Percentiles rank a stretch among this genome's conserved stretches.
phyloP scores from a whole-genome alignment of 1,140 invertebrate genomes.

The Phocides pigmalion region DNA sequence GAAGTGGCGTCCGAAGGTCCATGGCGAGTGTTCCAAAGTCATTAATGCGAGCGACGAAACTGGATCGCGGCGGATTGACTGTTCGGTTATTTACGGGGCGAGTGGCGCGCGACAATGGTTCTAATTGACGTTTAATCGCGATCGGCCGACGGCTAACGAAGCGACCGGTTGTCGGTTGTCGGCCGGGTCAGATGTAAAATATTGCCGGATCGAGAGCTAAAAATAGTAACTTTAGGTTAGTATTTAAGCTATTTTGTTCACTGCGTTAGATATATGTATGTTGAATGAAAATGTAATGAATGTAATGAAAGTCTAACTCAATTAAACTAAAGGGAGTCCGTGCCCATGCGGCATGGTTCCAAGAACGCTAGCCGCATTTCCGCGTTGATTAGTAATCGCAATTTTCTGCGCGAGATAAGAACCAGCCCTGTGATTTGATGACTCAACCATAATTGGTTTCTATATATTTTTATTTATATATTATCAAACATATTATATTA shows the following conservation, averaged over 20 bases:
- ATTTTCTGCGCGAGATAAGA: no score
- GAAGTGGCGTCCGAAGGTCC: constrained; percentile 1
- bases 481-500: no score
- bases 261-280: no score
- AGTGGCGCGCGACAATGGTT: constrained; percentile 62
- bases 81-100: constrained; percentile 56
- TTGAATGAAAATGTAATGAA: no score
- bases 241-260: background rate
- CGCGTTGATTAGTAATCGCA: no score
- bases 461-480: no score
- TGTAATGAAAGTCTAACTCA: no score
- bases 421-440: no score
- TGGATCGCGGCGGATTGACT: constrained; percentile 50
- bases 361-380: no score
- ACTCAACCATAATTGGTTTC: no score
- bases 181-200: constrained; percentile 35
- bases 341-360: no score
- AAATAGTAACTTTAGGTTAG: constrained; percentile 19
- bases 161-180: constrained; percentile 45
- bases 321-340: no score
- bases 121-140: constrained; percentile 74
- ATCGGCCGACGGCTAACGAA: constrained; percentile 56
- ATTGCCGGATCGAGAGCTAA: constrained; percentile 24
- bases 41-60: constrained; percentile 52
- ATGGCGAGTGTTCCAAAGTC: constrained; percentile 36